Percentiles rank a stretch among this genome's conserved stretches.
Conservation (phyloP, 2,888 invertebrate genomes). For the Hirudinaria manillensis region DNA sequence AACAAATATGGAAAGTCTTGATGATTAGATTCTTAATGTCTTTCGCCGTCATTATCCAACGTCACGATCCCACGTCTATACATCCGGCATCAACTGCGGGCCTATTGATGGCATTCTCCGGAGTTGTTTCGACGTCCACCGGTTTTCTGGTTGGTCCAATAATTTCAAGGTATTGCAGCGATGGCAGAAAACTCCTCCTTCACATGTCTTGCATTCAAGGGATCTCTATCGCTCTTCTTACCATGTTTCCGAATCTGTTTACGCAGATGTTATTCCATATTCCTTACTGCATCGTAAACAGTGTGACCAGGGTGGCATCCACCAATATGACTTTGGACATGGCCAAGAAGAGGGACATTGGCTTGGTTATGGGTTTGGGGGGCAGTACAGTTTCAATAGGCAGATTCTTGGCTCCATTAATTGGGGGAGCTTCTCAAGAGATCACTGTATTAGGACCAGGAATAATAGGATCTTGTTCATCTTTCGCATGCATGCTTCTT, state of each 20-base stretch:
- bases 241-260: constrained; percentile 43
- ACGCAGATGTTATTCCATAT: constrained; percentile 43
- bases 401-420: constrained; percentile 50
- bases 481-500: constrained; percentile 60
- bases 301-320: constrained; percentile 47
- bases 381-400: constrained; percentile 51
- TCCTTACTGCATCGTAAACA: constrained; percentile 48
- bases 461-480: constrained; percentile 52
- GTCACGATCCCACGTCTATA: constrained; percentile 49
- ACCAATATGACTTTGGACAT: constrained; percentile 47
- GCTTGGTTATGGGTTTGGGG: constrained; percentile 50
- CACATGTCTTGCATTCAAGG: constrained; percentile 44
- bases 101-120: constrained; percentile 51
- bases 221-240: constrained; percentile 39
- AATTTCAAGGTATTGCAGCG: constrained; percentile 43
- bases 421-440: constrained; percentile 50
- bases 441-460: constrained; percentile 47
- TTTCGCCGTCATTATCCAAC: constrained; percentile 49
- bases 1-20: constrained; percentile 49
- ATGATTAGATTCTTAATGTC: constrained; percentile 50
- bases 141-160: constrained; percentile 48
- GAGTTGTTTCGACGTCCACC: constrained; percentile 45
- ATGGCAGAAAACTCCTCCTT: constrained; percentile 43
- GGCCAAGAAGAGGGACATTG: constrained; percentile 44
- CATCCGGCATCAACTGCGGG: constrained; percentile 47